Percentiles rank a stretch among this genome's conserved stretches.
Conservation (phyloP, 2,113 vertebrate species). For the Choloepus hoffmanni region DNA sequence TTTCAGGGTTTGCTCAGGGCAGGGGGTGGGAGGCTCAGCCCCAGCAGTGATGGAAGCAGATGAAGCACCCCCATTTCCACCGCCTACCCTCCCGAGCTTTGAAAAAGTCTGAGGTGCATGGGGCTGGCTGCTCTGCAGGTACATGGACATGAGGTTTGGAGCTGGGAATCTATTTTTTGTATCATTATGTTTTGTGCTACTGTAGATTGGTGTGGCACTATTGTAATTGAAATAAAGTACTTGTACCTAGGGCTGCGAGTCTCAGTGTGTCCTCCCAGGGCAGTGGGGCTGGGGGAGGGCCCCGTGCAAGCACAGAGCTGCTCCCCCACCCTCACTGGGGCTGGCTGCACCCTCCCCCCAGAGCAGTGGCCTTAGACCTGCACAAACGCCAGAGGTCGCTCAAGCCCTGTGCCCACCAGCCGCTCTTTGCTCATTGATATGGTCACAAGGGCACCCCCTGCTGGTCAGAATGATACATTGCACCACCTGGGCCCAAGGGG, state of each 20-base stretch:
- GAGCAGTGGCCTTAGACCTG: neutral
- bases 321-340: too few relatives aligned
- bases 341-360: neutral
- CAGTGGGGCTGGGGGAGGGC: rapidly evolving
- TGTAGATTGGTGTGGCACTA: constrained; percentile 75
- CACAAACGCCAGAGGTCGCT: too few relatives aligned
- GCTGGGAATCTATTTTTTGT: constrained; percentile 80
- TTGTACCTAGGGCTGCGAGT: constrained; percentile 65
- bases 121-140: constrained; percentile 18
- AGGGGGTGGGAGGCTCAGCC: neutral
- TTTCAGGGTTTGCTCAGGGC: neutral
- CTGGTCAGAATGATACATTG: neutral
- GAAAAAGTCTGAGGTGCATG: neutral
- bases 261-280: neutral
- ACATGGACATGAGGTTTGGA: constrained; percentile 67
- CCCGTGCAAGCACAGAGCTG: neutral
- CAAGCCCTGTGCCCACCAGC: neutral
- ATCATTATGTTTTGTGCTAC: constrained; percentile 80
- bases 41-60: neutral
- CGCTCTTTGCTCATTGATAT: neutral
- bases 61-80: neutral
- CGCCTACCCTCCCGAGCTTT: rapidly evolving
- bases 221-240: constrained; percentile 85
- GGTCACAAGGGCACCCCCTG: neutral
- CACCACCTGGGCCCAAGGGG: neutral